phyloP scores from a whole-genome alignment of 2,888 invertebrate genomes.

The Drosophila borealis region DNA sequence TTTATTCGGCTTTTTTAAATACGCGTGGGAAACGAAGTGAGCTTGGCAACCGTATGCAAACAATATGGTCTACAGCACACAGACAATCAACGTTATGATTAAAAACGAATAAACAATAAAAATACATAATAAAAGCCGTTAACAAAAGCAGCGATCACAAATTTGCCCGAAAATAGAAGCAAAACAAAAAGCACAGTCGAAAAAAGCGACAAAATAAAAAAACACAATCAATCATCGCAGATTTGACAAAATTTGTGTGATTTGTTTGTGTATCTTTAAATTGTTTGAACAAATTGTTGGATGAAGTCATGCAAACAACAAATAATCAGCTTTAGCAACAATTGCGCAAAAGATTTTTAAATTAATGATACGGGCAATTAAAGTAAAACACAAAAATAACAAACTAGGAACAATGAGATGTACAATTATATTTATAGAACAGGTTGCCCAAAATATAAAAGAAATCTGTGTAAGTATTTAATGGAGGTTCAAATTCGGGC shows the following conservation, averaged over 20 bases:
- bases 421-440: conserved; percentile 4
- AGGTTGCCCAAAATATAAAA: conserved; percentile 19
- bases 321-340: conserved; percentile 28
- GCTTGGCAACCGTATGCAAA: conserved; percentile 27
- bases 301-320: conserved; percentile 69
- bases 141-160: conserved; percentile 44
- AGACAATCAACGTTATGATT: conserved; percentile 73
- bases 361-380: conserved; percentile 58
- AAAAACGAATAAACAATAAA: conserved; percentile 75
- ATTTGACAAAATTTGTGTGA: conserved; percentile 56
- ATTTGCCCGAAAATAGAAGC: conserved; percentile 48
- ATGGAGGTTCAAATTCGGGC: conserved; percentile 3
- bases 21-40: conserved; percentile 70
- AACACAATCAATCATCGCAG: conserved; percentile 65
- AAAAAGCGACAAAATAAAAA: conserved; percentile 15
- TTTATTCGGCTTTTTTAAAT: conserved; percentile 25
- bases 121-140: conserved; percentile 44
- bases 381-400: conserved; percentile 44
- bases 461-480: conserved; percentile 15
- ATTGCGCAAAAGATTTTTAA: conserved; percentile 53
- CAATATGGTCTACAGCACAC: conserved; percentile 59
- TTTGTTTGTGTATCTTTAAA: conserved; percentile 60
- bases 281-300: conserved; percentile 65
- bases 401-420: conserved; percentile 9
- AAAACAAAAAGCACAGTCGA: conserved; percentile 15